Conservation (phyloP, 2,888 invertebrate species). For the Cylindroiulus punctatus region DNA sequence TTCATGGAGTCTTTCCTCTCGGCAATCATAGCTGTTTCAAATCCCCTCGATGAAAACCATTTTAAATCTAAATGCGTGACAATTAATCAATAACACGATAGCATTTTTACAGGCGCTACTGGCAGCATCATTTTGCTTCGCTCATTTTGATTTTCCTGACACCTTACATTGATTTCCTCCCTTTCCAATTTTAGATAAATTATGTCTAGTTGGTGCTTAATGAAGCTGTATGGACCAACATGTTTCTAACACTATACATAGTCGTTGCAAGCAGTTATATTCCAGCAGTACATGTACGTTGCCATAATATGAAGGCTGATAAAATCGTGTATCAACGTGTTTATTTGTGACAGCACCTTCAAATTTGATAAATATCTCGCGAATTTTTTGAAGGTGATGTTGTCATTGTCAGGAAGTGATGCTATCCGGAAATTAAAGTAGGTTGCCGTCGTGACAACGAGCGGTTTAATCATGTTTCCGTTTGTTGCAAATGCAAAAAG, state of each 20-base stretch:
- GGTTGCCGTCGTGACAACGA: background rate
- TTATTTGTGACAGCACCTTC: conserved; percentile 8
- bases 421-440: background rate
- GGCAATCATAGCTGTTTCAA: background rate
- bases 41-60: background rate
- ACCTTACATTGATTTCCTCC: background rate
- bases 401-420: conserved; percentile 13
- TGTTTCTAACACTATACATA: background rate
- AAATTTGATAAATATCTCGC: conserved; percentile 24
- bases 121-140: background rate
- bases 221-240: background rate
- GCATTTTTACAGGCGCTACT: background rate
- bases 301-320: background rate
- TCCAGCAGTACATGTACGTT: no score
- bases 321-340: background rate
- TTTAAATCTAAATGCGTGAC: conserved; percentile 11
- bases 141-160: conserved; percentile 26
- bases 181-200: conserved; percentile 13
- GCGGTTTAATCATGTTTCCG: background rate
- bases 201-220: background rate
- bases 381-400: background rate
- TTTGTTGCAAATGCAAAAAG: background rate
- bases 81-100: conserved; percentile 40
- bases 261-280: background rate
- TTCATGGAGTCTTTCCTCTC: conserved; percentile 4